Evolutionary conservation across 2,888 invertebrate genomes (phyloP).

Genomic region (Orthosia gracilis): DNA sequence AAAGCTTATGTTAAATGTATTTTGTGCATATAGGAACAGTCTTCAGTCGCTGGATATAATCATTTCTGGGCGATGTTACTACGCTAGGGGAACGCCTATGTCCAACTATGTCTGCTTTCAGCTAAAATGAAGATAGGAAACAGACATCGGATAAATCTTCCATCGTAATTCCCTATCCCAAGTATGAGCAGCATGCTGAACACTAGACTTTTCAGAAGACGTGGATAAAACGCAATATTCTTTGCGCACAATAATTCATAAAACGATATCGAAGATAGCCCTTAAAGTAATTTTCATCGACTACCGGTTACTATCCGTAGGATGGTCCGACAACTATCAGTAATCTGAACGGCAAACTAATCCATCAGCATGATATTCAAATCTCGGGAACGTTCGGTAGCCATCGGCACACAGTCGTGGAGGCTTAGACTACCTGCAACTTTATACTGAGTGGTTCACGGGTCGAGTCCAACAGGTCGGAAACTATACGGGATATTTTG

Average conservation of each 20-base stretch:
- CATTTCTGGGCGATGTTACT: neutral
- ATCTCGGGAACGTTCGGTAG: constrained; percentile 37
- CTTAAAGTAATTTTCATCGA: constrained; percentile 35
- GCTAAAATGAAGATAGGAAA: neutral
- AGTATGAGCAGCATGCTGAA: neutral
- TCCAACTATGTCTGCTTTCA: neutral
- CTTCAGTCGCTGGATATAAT: neutral
- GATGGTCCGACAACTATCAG: constrained; percentile 44
- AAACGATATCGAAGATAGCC: neutral
- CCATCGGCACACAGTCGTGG: constrained; percentile 47
- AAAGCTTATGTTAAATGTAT: neutral
- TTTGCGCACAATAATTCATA: neutral
- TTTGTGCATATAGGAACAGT: neutral
- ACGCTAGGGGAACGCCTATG: no score
- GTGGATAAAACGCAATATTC: no score
- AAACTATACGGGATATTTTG: neutral
- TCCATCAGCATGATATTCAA: constrained; percentile 66
- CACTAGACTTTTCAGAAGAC: no score
- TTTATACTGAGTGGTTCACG: constrained; percentile 43
- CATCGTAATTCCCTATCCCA: neutral
- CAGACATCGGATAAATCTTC: neutral
- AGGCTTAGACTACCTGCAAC: constrained; percentile 52
- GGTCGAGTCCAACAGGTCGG: constrained; percentile 50
- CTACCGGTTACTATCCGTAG: constrained; percentile 18
- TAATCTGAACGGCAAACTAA: constrained; percentile 63